phyloP scores from a whole-genome alignment of 2,797 vertebrate genomes.

The Lepilemur septentrionalis region DNA sequence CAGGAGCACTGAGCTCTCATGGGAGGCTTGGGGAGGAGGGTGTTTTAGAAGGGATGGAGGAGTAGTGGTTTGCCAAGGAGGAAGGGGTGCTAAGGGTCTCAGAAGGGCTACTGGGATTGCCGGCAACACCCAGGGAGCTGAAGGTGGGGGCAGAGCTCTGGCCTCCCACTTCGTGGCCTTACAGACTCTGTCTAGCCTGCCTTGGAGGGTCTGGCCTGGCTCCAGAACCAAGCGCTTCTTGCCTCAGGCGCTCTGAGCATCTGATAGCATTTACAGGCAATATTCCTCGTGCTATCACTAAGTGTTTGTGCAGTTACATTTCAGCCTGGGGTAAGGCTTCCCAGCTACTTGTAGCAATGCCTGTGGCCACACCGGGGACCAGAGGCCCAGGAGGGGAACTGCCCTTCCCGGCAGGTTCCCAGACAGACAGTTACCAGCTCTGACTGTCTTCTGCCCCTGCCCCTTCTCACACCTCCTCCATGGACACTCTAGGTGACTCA shows the following conservation, averaged over 20 bases:
- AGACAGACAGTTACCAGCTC: not conserved
- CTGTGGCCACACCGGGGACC: not conserved
- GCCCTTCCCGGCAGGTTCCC: not conserved
- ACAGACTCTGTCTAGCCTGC: not conserved
- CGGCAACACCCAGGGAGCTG: too few relatives aligned
- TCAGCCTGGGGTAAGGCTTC: not conserved
- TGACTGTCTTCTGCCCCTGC: too few relatives aligned
- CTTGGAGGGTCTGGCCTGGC: not conserved
- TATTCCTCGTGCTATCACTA: not conserved
- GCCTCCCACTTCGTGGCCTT: not conserved
- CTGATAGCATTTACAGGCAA: fast-evolving
- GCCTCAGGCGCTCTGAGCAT: not conserved
- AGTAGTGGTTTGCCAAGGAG: not conserved
- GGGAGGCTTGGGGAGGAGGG: not conserved
- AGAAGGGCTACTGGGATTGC: not conserved
- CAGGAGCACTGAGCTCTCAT: not conserved
- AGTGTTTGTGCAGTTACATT: not conserved
- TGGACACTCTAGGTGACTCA: too few relatives aligned
- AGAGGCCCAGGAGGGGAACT: not conserved
- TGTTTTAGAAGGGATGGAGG: not conserved
- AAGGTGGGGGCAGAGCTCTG: not conserved
- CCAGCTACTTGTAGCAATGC: not conserved
- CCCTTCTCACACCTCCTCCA: not conserved
- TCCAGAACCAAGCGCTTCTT: not conserved
- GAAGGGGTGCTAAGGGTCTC: not conserved